Evolutionary conservation across 2,888 invertebrate species (phyloP).

Genomic region (Brenthis daphne): DNA sequence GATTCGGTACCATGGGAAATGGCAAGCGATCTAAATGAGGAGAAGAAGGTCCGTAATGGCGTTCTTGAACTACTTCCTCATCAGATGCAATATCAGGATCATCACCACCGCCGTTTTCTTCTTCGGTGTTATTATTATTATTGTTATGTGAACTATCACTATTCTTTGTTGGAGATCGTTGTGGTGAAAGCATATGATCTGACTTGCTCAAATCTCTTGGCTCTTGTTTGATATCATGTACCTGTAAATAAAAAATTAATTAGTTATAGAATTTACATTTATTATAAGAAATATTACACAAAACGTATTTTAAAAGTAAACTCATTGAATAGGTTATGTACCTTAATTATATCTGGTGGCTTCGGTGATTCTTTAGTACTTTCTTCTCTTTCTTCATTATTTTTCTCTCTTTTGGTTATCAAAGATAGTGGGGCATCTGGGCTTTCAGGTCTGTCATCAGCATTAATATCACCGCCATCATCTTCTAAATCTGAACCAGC

Average conservation of each 20-base stretch:
- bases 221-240: conserved; percentile 81
- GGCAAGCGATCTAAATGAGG: conserved; percentile 79
- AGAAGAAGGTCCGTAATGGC: conserved; percentile 67
- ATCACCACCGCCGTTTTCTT: conserved; percentile 74
- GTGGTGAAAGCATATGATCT: conserved; percentile 70
- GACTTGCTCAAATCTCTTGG: conserved; percentile 74
- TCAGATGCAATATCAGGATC: conserved; percentile 80
- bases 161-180: conserved; percentile 80
- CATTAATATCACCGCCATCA: conserved; percentile 81
- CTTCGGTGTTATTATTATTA: conserved; percentile 74
- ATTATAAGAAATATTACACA: neutral
- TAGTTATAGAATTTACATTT: neutral
- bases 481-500: conserved; percentile 86
- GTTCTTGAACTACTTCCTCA: conserved; percentile 72
- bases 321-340: conserved; percentile 43
- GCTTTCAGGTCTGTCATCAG: conserved; percentile 83
- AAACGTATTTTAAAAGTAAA: neutral
- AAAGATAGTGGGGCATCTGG: conserved; percentile 87
- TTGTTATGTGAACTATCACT: conserved; percentile 79
- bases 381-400: conserved; percentile 72
- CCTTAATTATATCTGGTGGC: conserved; percentile 79
- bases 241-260: conserved; percentile 52
- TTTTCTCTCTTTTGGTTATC: conserved; percentile 83
- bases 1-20: conserved; percentile 91
- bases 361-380: conserved; percentile 78